These are phyloP conservation scores for Polia nebulosa DNA, from an alignment of 2,888 invertebrate genomes.

Conservation along the genomic window DNA sequence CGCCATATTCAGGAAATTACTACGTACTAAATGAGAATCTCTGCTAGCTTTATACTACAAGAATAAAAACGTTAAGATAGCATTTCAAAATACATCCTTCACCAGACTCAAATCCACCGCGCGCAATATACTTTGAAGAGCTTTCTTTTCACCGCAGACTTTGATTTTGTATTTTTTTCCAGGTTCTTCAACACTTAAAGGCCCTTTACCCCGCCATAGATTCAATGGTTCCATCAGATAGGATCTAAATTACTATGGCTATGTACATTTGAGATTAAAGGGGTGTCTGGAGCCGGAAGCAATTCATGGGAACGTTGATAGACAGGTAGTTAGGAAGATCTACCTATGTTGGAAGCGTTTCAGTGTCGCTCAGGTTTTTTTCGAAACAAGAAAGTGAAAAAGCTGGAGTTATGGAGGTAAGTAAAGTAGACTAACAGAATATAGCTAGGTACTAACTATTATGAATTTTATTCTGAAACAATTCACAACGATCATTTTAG, in stretches of 20 bases:
- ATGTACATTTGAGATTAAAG: constrained; percentile 88
- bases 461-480: not conserved
- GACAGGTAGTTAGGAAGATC: constrained; percentile 49
- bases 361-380: constrained; percentile 23
- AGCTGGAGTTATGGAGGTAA: not conserved
- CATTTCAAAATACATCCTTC: constrained; percentile 46
- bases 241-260: constrained; percentile 88
- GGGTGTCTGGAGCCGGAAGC: constrained; percentile 87
- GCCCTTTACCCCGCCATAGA: constrained; percentile 78
- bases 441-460: not conserved
- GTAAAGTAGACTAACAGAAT: not conserved
- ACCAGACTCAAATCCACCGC: constrained; percentile 59
- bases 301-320: constrained; percentile 65
- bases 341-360: constrained; percentile 25
- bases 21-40: not conserved
- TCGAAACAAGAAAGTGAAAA: constrained; percentile 9
- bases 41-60: not conserved
- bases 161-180: constrained; percentile 78
- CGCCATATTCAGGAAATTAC: not conserved
- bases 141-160: constrained; percentile 73
- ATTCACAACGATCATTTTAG: constrained; percentile 11
- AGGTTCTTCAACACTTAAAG: constrained; percentile 81
- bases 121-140: constrained; percentile 70
- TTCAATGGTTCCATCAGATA: constrained; percentile 85
- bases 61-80: constrained; percentile 41